These are phyloP conservation scores for Cyclina sinensis DNA, from an alignment of 1,140 invertebrate genomes.

Conservation along the genomic window DNA sequence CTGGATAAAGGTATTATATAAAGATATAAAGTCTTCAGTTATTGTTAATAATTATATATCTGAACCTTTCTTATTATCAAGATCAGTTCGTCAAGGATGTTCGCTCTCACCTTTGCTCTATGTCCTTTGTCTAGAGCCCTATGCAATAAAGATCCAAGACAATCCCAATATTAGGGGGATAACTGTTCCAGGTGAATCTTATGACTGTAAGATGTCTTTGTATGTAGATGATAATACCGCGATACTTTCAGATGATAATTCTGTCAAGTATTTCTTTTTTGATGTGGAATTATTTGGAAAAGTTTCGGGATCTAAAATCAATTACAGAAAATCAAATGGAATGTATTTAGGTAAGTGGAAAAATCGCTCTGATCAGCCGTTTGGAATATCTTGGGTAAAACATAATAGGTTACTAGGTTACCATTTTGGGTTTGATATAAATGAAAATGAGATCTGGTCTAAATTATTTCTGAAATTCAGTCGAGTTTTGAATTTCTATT, in stretches of 20 bases:
- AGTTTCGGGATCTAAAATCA: conserved; percentile 70
- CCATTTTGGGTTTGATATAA: conserved; percentile 59
- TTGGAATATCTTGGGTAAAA: conserved; percentile 72
- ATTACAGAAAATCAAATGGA: conserved; percentile 65
- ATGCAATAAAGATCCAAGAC: conserved; percentile 56
- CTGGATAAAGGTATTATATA: conserved; percentile 73
- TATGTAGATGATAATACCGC: conserved; percentile 74
- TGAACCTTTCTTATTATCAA: conserved; percentile 74
- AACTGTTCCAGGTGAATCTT: conserved; percentile 62
- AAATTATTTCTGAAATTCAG: conserved; percentile 60
- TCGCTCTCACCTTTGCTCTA: conserved; percentile 85
- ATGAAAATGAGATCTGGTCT: conserved; percentile 67
- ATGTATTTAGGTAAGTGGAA: conserved; percentile 71
- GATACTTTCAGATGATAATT: conserved; percentile 51
- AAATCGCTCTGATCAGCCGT: conserved; percentile 67
- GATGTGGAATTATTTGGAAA: conserved; percentile 61
- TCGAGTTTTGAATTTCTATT: conserved; percentile 55
- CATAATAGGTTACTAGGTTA: conserved; percentile 68
- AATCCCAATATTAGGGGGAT: conserved; percentile 71
- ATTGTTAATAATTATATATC: conserved; percentile 76
- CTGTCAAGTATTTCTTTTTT: conserved; percentile 59
- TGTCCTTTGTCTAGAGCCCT: conserved; percentile 85
- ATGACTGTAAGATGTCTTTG: conserved; percentile 59
- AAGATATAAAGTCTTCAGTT: conserved; percentile 59
- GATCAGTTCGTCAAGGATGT: conserved; percentile 85